Evolutionary conservation across 2,888 invertebrate genomes (phyloP), one percentile per base, ranked within the genome.

Genomic region (Drosophila seclusa): DNA sequence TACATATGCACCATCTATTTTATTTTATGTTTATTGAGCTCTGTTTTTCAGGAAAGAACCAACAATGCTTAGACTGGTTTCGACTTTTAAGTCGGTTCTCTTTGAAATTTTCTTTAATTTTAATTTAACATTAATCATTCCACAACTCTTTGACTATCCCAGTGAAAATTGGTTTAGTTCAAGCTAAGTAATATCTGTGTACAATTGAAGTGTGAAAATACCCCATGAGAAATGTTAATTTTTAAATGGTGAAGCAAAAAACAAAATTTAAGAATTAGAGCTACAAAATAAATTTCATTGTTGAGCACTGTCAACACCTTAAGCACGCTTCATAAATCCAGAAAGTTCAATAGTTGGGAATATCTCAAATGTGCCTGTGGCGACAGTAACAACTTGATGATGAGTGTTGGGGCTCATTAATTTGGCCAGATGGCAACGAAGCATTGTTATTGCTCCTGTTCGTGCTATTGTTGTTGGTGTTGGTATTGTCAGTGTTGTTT

Each of bases 401-500:
- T 49, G 36, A 29, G 18, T 16, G 42, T 36, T 50, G 34, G 24
- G 38, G 50, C 48, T 54, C 57, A 63, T 52, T 55, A 72, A 77
- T 73, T 55, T 64, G 10, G 36, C 63, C 27, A 21, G 65, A 60
- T 60, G 68, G 50, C 40, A 55, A 36, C 53, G 52, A 42, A 42
- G 57, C 61, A 68, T 65, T 63, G 63, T 52, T 53, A 32, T 61
- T 74, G 60, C 34, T n/a, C n/a, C 63, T 66, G 60, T 57, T 24
- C 18, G 55, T 66, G 54, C 48, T 65, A 52, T 42, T 67, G 60
- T 50, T 55, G 34, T 31, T 49, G 45, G 50, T 55, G 38, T 31
- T 64, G 36, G 60, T 72, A 66, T 72, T 73, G 73, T 62, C 67
- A 16, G 45, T 62, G 52, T 27, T 70, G 61, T 38, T 73, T 68